Base-by-base conservation (phyloP, 2,888 invertebrate species). In the Tiliacea aurago region DNA sequence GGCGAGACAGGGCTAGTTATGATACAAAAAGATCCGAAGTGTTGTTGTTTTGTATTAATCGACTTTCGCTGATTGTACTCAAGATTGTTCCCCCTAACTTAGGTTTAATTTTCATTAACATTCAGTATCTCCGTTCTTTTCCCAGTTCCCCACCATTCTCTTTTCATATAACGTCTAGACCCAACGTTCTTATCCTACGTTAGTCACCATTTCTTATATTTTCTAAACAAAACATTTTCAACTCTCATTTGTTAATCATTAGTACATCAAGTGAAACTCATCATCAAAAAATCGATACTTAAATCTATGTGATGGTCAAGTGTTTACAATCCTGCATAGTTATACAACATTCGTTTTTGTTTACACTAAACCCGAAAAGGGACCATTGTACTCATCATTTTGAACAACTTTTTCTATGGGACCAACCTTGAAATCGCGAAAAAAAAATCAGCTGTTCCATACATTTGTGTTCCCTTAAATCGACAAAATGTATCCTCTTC, bases 201-300 rank as follows among this genome's bases (percentile, higher is more conserved):
- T 28, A 70, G 41, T 28, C 70, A 56, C 70, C 15, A 70, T 70
- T 15, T 23, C 20, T 56, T 37, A 20, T 13, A 20, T 20, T 33
- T 68, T 10, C 15, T 20, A 28, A 45, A 55, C 23, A 45, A 70
- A 55, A 47, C 23, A 47, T 28, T 56, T 47, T 7, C 11, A 41
- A 47, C 7, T 7, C 23, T 23, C 45, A 69, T 11, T 55, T 70
- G 45, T 70, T 23, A 43, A 18, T 66, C 28, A 53, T 51, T n/a
- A 53, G 41, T 23, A 20, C 20, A 69, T 51, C 28, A 43, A 43
- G 18, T 47, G 15, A 37, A 56, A 71, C 6, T 70, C 10, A 43
- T 5, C 15, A 37, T 47, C 15, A 41, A 45, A 37, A 33, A 37
- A 55, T 55, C 43, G 0, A 33, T 15, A 55, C 43, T n/a, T 23